Base-by-base conservation (phyloP, 2,888 invertebrate species). In the Lymantria dispar region DNA sequence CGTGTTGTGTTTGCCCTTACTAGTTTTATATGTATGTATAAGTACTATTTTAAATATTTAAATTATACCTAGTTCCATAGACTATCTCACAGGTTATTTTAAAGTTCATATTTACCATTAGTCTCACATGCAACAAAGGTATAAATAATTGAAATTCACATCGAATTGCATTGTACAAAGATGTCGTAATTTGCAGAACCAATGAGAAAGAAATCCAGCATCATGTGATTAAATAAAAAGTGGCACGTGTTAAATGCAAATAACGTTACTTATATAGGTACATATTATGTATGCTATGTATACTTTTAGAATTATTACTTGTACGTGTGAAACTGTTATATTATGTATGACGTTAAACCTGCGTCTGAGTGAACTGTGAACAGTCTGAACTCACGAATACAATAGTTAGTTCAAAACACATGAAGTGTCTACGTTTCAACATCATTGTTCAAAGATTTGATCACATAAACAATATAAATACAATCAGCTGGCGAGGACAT, bases 321-420 rank as follows among this genome's bases (percentile, higher is more conserved):
- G 33, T 55, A 55, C 81, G 83, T 86, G 85, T 75, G 85, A 86
- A 85, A 77, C 64, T 68, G 68, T 78, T 70, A 77, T 40, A 14
- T 78, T 82, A 80, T 80, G 56, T 62, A 58, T 40, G 51, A 52
- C 53, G 57, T 52, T 50, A 53, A 56, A 48, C 46, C 47, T 37
- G 38, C 22, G 41, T 45, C 49, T 45, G 47, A 55, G 56, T 54
- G 50, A 62, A 47, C 45, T 75, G 77, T 66, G 76, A 76, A 74
- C 44, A 51, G 62, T 43, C 53, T 48, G 57, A 45, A 51, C 47
- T 57, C 56, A 42, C 54, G 43, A 49, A 49, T 47, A 71, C 68
- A 74, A 71, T 70, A 62, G 59, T 45, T 58, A 44, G 46, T 56
- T 62, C 40, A 30, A 59, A 53, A 42, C 30, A 56, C 62, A 60